Conservation (phyloP, 1,140 invertebrate genomes). For the Bilobella aurantiaca region DNA sequence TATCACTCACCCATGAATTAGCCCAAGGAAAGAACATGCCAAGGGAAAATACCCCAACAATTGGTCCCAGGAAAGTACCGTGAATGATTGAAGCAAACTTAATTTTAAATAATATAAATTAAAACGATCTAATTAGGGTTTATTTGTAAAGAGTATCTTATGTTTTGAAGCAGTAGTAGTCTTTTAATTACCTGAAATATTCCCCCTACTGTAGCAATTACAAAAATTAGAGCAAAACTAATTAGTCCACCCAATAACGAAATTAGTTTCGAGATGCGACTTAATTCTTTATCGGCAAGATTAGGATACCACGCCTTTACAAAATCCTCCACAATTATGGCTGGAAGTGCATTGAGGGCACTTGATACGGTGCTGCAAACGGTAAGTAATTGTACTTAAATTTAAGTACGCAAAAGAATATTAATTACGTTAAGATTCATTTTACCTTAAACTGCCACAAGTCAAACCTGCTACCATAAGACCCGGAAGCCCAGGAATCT, state of each 20-base stretch:
- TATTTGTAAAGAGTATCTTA: not conserved
- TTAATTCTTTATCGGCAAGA: constrained; percentile 1
- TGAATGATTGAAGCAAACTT: not conserved
- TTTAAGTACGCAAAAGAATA: not conserved
- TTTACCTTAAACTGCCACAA: constrained; percentile 54
- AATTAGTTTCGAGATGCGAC: constrained; percentile 14
- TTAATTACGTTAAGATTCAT: not conserved
- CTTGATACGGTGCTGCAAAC: constrained; percentile 23
- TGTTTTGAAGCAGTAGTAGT: not conserved
- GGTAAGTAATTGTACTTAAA: not conserved
- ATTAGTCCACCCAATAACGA: constrained; percentile 9
- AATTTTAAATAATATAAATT: not conserved
- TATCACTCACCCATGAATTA: no score
- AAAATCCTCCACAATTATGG: constrained; percentile 23
- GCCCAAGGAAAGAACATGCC: constrained; percentile 4
- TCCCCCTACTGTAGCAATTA: constrained; percentile 12
- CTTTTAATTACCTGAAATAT: no score
- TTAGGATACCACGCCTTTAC: constrained; percentile 14
- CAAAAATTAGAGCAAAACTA: constrained; percentile 21
- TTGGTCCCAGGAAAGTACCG: not conserved
- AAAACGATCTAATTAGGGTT: not conserved
- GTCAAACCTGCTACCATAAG: constrained; percentile 70
- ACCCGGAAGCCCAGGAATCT: constrained; percentile 60
- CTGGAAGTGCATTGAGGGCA: constrained; percentile 25
- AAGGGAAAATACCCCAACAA: not conserved